These are phyloP conservation scores for Carollia perspicillata DNA, from an alignment of 2,113 vertebrate species.

Conservation along the genomic window DNA sequence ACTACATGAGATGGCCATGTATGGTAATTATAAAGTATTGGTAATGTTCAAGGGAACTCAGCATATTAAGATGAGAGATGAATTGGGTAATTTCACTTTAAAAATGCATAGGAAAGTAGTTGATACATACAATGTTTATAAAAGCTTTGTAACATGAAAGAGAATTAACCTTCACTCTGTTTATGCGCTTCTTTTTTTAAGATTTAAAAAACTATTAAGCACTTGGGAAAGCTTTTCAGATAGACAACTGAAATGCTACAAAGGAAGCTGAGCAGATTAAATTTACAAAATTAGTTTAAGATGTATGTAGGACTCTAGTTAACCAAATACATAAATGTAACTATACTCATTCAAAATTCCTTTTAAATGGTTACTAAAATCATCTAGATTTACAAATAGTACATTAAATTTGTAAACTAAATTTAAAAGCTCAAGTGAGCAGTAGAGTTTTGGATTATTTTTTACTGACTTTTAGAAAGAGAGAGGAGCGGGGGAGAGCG, in stretches of 20 bases:
- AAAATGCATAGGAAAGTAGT: background rate
- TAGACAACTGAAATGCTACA: background rate
- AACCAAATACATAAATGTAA: background rate
- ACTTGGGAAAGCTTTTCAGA: background rate
- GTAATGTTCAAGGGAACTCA: background rate
- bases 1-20: background rate
- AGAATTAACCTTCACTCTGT: background rate
- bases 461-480: no score
- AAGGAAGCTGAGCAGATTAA: background rate
- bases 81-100: background rate
- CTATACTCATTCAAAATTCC: background rate
- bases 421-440: background rate
- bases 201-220: background rate
- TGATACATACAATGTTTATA: background rate
- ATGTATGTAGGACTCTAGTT: background rate
- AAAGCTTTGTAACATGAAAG: background rate
- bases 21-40: background rate
- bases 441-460: background rate
- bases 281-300: background rate
- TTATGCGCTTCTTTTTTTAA: background rate
- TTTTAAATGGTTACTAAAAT: background rate
- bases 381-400: background rate
- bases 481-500: background rate
- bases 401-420: background rate
- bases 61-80: constrained; percentile 1